Base-by-base conservation (phyloP, 2,113 vertebrate genomes). In the Amia ocellicauda region DNA sequence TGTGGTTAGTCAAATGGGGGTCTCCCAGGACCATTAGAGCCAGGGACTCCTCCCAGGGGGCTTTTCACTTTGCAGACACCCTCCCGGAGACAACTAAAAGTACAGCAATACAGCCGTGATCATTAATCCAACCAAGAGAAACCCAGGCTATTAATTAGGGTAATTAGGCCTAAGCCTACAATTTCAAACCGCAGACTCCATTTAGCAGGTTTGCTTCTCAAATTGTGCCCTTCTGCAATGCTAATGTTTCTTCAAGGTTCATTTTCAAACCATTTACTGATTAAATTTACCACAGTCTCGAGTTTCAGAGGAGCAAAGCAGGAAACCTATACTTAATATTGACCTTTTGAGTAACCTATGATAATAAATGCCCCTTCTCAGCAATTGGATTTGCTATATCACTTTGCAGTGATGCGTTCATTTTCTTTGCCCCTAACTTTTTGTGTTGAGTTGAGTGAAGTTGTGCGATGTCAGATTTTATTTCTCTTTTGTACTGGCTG, bases 81-180 rank as follows among this genome's bases (percentile, higher is more conserved):
- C 79, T 91, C 78, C 86, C 83, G 83, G 87, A 85, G 87, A 78
- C 77, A 81, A 69, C 70, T 69, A 78, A 75, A 74, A 79, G 76
- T 61, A 74, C 43, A 60, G 64, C 83, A 69, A 69, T 65, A 69
- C 72, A 77, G 66, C 62, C 77, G 73, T 66, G 76, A 77, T 78
- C 79, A 79, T 67, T 77, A 85, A 78, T 67, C 87, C 80, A 83
- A 78, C 75, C 76, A 83, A 80, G 69, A 69, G 82, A 90, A 85
- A 91, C 85, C 88, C 73, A 49, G 72, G 84, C 92, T 92, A 92
- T 97, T 98, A 97, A 98, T 99, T 97, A 98, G 90, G 82, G 79
- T 90, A 93, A 97, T 93, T 91, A 95, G 86, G 91, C 90, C 90
- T 89, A 82, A 85, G 87, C 81, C 90, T 88, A 86, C 92, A 91